Evolutionary conservation across 1,140 invertebrate species (phyloP), one percentile per base, ranked within the genome.

Genomic region (Bombus balteatus): DNA sequence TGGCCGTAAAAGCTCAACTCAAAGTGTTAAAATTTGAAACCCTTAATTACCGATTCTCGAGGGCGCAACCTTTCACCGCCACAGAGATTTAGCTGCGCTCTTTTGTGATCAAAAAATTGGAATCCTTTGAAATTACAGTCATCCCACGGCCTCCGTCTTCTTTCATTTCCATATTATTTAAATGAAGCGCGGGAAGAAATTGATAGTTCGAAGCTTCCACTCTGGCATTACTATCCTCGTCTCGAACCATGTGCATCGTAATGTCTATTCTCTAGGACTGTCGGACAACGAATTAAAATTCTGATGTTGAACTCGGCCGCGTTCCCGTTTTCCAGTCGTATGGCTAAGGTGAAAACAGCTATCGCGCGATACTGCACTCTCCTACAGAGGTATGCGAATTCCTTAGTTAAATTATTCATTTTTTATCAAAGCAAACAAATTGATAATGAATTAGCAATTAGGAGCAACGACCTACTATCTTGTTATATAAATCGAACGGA

Each of bases 161-260:
- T 59, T 81, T 81, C 39, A 65, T 82, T 74, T 82, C 25, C 57
- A 74, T 82, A n/a, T 82, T 82, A 74, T 65, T 82, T 73, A 81
- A 81, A 73, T 34, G 71, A 74, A 62, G 32, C 80, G 22, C 34
- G 71, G 71, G n/a, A 62, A 65, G 57, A 74, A 74, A 82, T 82
- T 82, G 80, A 43, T 74, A 74, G 71, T 65, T 82, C 10, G 22
- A 74, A 13, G 57, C 39, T 65, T 74, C 70, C 39, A 74, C 70
- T 37, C 6, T 62, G 37, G 53, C 9, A 62, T 62, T 74, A 73
- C 32, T 65, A 53, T 53, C 13, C 65, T 80, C 32, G 9, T 41
- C 28, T 37, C 6, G 39, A 47, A 70, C 62, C 59, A 68, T 12
- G 41, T 68, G 76, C 39, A 10, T 39, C 57, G 22, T 79, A 79